A percentile compares a stretch with the other conserved stretches of the same genome.
Conservation (phyloP, 2,888 invertebrate genomes). For the Cremastinae sp. region DNA sequence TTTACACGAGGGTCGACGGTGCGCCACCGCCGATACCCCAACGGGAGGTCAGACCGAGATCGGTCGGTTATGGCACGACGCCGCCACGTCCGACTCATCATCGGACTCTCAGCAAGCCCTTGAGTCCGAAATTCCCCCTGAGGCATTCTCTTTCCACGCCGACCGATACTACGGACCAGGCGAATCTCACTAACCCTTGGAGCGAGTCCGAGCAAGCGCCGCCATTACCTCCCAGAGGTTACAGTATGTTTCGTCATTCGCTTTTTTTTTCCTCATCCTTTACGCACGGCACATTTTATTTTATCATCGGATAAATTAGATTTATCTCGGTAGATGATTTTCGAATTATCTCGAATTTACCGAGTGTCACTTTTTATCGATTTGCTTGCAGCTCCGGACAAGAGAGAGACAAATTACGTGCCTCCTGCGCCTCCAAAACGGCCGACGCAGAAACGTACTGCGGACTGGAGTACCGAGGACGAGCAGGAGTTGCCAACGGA, state of each 20-base stretch:
- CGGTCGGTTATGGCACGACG: constrained; percentile 82
- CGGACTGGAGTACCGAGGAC: constrained; percentile 76
- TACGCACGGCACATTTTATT: not conserved
- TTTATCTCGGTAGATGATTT: too few species aligned
- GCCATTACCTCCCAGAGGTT: constrained; percentile 89
- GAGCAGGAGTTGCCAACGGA: constrained; percentile 73
- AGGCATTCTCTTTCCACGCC: constrained; percentile 82
- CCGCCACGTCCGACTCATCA: constrained; percentile 80
- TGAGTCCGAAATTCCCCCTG: constrained; percentile 82
- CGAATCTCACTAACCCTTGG: constrained; percentile 83
- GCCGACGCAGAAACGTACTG: constrained; percentile 74
- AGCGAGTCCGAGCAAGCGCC: constrained; percentile 85
- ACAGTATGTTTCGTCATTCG: not conserved
- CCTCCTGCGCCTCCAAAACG: constrained; percentile 81
- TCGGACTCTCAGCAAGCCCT: constrained; percentile 82
- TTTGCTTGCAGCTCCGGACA: constrained; percentile 81
- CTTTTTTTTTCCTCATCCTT: constrained; percentile 6
- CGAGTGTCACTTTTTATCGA: too few species aligned
- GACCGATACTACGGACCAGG: constrained; percentile 77
- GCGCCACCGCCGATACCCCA: constrained; percentile 83
- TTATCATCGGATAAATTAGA: too few species aligned
- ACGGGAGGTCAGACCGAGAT: constrained; percentile 83
- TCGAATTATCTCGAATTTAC: too few species aligned
- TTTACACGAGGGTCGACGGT: constrained; percentile 77
- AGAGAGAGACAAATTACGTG: constrained; percentile 80